Evolutionary conservation across 2,888 invertebrate species (phyloP).

Genomic region (Lithosia quadra): DNA sequence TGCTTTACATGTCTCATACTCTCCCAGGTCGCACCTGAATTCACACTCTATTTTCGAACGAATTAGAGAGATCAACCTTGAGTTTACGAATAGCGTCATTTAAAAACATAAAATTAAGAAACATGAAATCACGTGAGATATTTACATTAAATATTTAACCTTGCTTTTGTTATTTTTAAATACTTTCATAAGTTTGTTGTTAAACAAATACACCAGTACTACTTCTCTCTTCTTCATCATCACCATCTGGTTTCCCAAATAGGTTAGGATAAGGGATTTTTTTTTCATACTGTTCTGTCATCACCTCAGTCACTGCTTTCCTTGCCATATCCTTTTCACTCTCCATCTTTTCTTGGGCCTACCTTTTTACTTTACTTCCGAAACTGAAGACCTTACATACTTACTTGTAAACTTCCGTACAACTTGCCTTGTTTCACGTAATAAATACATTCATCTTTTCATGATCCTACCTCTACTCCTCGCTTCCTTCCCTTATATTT

Average conservation of each 20-base stretch:
- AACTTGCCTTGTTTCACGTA: not conserved
- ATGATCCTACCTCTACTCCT: not conserved
- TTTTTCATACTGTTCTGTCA: not conserved
- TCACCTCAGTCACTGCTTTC: no score
- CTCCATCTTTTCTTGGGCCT: no score
- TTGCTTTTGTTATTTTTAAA: not conserved
- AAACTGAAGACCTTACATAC: no score
- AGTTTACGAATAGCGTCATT: not conserved
- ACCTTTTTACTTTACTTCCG: no score
- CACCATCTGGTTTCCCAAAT: not conserved
- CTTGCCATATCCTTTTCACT: no score
- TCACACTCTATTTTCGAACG: not conserved
- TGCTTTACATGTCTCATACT: not conserved
- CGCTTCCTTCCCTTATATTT: not conserved
- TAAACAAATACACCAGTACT: not conserved
- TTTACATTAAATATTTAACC: not conserved
- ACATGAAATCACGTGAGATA: not conserved
- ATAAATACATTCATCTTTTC: not conserved
- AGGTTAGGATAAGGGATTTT: not conserved
- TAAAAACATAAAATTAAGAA: constrained; percentile 4
- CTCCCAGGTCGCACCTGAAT: not conserved
- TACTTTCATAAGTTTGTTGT: not conserved
- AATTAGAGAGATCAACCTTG: not conserved
- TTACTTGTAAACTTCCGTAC: no score
- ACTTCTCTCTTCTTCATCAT: not conserved